These are phyloP conservation scores for Colossoma macropomum DNA, from an alignment of 2,113 vertebrate genomes.

Conservation along the genomic window DNA sequence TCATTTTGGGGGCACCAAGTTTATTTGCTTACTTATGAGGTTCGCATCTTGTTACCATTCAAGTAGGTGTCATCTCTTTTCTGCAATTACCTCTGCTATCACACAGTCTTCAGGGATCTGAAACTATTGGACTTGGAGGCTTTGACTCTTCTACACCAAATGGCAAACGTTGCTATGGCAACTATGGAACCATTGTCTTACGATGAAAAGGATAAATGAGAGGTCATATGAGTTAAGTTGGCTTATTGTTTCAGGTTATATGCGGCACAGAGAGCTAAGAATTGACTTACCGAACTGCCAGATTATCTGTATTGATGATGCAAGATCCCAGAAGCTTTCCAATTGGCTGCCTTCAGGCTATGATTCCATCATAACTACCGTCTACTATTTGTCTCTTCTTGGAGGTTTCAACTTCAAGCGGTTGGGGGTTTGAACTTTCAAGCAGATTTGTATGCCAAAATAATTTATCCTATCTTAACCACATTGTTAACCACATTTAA, in stretches of 20 bases:
- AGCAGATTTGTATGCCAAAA: no score
- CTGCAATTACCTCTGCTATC: background rate
- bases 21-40: background rate
- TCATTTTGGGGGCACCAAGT: background rate
- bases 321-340: conserved; percentile 8
- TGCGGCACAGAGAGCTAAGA: conserved; percentile 12
- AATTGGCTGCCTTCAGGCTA: conserved; percentile 7
- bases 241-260: conserved; percentile 37
- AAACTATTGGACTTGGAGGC: conserved; percentile 17
- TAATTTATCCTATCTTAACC: no score
- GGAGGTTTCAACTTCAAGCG: background rate
- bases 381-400: background rate
- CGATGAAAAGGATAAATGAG: conserved; percentile 43
- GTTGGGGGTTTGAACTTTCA: background rate
- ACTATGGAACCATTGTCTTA: conserved; percentile 47
- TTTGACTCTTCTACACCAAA: conserved; percentile 36
- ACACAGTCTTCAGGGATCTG: conserved; percentile 2
- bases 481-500: conserved; percentile 4
- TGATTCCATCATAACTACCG: background rate
- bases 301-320: conserved; percentile 9
- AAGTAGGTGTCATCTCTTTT: background rate
- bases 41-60: background rate
- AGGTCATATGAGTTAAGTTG: conserved; percentile 24
- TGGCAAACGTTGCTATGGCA: conserved; percentile 56
- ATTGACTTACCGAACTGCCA: conserved; percentile 31